Evolutionary conservation across 1,140 invertebrate genomes (phyloP).

Genomic region (Eupeodes corollae): DNA sequence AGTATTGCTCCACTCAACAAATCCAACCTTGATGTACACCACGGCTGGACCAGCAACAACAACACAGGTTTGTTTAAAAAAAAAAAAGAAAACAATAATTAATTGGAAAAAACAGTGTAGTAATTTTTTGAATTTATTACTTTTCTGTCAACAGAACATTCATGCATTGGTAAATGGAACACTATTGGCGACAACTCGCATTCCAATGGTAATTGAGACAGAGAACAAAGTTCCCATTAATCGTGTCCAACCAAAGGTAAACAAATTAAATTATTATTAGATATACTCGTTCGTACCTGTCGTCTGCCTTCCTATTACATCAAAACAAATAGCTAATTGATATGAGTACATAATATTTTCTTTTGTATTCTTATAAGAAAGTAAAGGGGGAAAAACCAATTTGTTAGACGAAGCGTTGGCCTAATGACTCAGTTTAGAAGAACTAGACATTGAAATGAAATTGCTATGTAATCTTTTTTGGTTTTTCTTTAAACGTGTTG

Average conservation of each 20-base stretch:
- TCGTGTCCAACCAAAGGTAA: slow-evolving; percentile 34
- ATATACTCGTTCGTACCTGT: too few relatives aligned
- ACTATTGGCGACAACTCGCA: slow-evolving; percentile 51
- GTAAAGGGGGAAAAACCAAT: too few relatives aligned
- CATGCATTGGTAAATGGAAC: slow-evolving; percentile 21
- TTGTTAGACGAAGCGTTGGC: too few relatives aligned
- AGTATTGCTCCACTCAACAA: slow-evolving; percentile 19
- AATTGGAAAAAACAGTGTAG: slow-evolving; percentile 1
- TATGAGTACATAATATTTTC: too few relatives aligned
- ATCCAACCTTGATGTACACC: slow-evolving; percentile 47
- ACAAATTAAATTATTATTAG: too few relatives aligned
- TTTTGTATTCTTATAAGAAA: too few relatives aligned
- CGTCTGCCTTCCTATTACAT: too few relatives aligned
- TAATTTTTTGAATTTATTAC: neutral
- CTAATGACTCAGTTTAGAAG: too few relatives aligned
- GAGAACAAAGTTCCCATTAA: slow-evolving; percentile 53
- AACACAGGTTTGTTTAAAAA: slow-evolving; percentile 9
- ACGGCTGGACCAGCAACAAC: slow-evolving; percentile 30
- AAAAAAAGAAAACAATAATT: slow-evolving; percentile 37
- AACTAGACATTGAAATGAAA: too few relatives aligned
- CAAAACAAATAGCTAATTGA: too few relatives aligned
- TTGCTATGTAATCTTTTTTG: too few relatives aligned
- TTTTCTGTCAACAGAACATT: neutral
- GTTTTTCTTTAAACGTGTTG: too few relatives aligned
- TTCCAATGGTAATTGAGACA: slow-evolving; percentile 49